Conservation (phyloP, 1,140 invertebrate species). For the Mycetomoellerius zeteki region DNA sequence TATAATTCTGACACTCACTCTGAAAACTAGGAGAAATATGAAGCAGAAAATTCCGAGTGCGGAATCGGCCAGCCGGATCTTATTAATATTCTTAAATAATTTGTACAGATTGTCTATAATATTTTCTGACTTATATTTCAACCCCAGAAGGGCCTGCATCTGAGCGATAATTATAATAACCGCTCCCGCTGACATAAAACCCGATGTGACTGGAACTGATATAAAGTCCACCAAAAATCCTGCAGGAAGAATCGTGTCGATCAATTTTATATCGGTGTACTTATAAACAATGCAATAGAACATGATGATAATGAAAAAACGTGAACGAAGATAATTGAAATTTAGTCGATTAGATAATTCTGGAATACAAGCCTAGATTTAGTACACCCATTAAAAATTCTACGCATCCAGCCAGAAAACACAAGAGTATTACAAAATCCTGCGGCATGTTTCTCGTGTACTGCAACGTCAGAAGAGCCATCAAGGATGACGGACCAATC, state of each 20-base stretch:
- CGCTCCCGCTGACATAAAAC: conserved; percentile 97
- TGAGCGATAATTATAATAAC: conserved; percentile 96
- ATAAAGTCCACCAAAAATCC: conserved; percentile 98
- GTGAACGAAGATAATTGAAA: background rate
- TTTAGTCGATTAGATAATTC: conserved; percentile 12
- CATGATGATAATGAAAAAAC: background rate
- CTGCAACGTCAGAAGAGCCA: conserved; percentile 93
- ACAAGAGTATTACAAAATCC: conserved; percentile 93
- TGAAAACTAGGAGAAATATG: conserved; percentile 89
- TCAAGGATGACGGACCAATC: conserved; percentile 95
- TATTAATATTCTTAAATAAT: conserved; percentile 88
- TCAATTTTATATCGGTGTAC: background rate
- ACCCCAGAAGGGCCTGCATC: conserved; percentile 93
- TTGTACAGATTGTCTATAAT: conserved; percentile 88
- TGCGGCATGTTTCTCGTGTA: conserved; percentile 91
- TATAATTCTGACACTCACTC: conserved; percentile 87
- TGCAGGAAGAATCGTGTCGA: conserved; percentile 81
- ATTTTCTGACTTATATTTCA: conserved; percentile 89
- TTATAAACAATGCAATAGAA: background rate
- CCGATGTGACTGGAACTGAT: conserved; percentile 95
- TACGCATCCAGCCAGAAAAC: conserved; percentile 92
- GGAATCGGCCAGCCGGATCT: conserved; percentile 88
- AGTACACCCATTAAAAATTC: conserved; percentile 93
- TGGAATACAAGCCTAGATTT: conserved; percentile 89
- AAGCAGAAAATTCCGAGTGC: conserved; percentile 90